Conservation (phyloP, 2,888 invertebrate genomes). For the Vannuccia rotundouncinata region DNA sequence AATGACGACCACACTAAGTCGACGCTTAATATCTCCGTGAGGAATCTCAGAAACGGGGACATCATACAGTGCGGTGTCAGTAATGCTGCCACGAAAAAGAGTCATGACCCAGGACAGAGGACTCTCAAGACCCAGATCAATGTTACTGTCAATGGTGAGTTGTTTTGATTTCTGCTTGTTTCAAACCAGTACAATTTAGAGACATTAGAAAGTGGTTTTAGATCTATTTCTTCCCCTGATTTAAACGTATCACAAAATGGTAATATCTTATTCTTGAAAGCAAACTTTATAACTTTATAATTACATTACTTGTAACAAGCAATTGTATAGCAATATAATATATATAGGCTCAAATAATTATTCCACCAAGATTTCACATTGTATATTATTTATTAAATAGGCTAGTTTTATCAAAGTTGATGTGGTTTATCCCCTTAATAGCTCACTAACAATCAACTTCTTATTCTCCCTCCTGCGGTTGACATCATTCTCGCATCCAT, state of each 20-base stretch:
- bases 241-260: no score
- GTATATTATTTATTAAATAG: conserved; percentile 6
- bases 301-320: neutral
- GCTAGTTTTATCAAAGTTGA: neutral
- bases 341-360: neutral
- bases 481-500: no score
- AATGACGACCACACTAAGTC: neutral
- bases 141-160: neutral
- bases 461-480: neutral
- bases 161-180: neutral
- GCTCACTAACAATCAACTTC: neutral
- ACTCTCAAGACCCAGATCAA: neutral
- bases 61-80: neutral
- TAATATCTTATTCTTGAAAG: no score
- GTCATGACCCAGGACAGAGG: neutral
- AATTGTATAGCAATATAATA: neutral
- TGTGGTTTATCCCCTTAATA: neutral
- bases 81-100: neutral
- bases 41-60: neutral
- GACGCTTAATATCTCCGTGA: neutral
- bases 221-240: no score
- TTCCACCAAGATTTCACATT: neutral
- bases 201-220: no score
- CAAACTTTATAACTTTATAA: neutral
- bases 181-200: no score